A percentile compares a stretch with the other conserved stretches of the same genome.
These are phyloP conservation scores for Brachionus plicatilis DNA, from an alignment of 1,140 invertebrate species.

Conservation along the genomic window DNA sequence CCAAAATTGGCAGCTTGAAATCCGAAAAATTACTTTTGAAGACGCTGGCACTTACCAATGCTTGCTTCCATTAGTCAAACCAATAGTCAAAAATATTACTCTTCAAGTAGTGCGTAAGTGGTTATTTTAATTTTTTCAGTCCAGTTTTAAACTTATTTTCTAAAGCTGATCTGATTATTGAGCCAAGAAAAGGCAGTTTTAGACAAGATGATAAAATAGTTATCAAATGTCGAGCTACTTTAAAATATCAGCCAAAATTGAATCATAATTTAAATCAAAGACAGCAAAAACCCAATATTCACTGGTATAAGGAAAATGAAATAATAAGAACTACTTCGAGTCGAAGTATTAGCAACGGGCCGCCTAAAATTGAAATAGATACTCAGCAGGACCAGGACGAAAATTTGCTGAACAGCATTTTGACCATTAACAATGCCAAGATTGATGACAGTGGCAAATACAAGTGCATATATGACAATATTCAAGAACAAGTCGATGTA, in stretches of 20 bases:
- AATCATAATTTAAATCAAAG: slow-evolving; percentile 10
- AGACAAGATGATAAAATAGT: slow-evolving; percentile 37
- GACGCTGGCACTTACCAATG: slow-evolving; percentile 34
- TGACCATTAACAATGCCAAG: slow-evolving; percentile 19
- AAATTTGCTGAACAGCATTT: slow-evolving; percentile 26
- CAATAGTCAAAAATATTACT: slow-evolving; percentile 31
- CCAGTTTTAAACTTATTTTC: not conserved
- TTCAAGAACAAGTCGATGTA: slow-evolving; percentile 39
- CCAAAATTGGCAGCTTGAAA: slow-evolving; percentile 36
- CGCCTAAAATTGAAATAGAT: slow-evolving; percentile 11
- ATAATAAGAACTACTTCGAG: slow-evolving; percentile 23
- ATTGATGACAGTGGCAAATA: slow-evolving; percentile 33
- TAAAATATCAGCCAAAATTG: not conserved
- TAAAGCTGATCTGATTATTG: slow-evolving; percentile 21
- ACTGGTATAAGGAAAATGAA: slow-evolving; percentile 39
- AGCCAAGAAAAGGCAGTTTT: slow-evolving; percentile 20
- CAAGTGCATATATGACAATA: slow-evolving; percentile 35
- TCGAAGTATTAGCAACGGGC: not conserved
- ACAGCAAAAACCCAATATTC: slow-evolving; percentile 28
- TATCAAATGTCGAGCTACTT: slow-evolving; percentile 25
- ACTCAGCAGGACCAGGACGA: slow-evolving; percentile 12
- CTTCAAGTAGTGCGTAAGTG: slow-evolving; percentile 40
- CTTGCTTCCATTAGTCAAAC: slow-evolving; percentile 27
- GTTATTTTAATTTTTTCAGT: not conserved
- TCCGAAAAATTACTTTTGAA: slow-evolving; percentile 14